These are phyloP conservation scores for Gasterosteus nipponicus DNA, from an alignment of 2,113 vertebrate species.

Conservation along the genomic window DNA sequence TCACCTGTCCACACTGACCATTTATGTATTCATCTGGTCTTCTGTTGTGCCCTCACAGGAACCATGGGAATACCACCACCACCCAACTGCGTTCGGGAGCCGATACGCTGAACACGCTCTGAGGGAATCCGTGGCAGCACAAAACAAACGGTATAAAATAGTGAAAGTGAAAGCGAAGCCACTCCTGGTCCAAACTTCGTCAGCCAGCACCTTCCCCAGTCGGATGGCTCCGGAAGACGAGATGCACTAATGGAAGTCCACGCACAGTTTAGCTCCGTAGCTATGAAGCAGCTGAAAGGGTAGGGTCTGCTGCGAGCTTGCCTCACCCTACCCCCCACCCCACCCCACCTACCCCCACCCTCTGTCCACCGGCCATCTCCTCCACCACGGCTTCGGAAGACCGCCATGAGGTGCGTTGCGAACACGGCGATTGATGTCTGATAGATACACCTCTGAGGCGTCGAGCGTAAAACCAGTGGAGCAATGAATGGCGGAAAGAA, in stretches of 20 bases:
- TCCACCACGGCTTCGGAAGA: conserved; percentile 76
- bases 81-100: conserved; percentile 74
- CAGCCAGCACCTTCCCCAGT: conserved; percentile 46
- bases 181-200: conserved; percentile 59
- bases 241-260: conserved; percentile 87
- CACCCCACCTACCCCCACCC: background rate
- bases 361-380: conserved; percentile 13
- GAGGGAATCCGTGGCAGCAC: conserved; percentile 34
- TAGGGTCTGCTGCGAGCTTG: conserved; percentile 87
- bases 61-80: conserved; percentile 73
- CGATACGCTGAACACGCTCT: conserved; percentile 60
- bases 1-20: background rate
- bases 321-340: conserved; percentile 77
- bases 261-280: conserved; percentile 69
- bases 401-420: conserved; percentile 87
- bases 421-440: conserved; percentile 89
- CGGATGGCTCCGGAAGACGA: conserved; percentile 79
- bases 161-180: conserved; percentile 17
- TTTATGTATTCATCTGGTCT: conserved; percentile 18
- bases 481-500: conserved; percentile 99
- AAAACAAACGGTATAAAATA: conserved; percentile 39
- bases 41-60: conserved; percentile 49
- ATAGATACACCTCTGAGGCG: conserved; percentile 87
- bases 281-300: conserved; percentile 88
- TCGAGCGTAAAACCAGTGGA: conserved; percentile 87